Conservation (phyloP, 2,797 vertebrate species). For the Hippoglossus hippoglossus region DNA sequence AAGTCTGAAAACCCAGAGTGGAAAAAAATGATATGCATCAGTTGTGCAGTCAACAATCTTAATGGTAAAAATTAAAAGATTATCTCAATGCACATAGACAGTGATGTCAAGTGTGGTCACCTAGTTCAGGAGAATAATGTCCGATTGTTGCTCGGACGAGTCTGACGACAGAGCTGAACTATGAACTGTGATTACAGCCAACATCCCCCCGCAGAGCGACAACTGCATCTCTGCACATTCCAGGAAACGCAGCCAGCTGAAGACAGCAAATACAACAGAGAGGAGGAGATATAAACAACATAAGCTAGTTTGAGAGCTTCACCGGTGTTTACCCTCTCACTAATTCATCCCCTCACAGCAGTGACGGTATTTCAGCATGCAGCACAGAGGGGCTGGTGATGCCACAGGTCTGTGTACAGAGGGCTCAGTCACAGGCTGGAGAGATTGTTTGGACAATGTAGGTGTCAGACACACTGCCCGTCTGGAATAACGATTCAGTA, state of each 20-base stretch:
- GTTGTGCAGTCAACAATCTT: conserved; percentile 7
- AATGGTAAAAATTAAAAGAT: conserved; percentile 7
- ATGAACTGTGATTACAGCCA: conserved; percentile 71
- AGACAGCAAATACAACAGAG: conserved; percentile 70
- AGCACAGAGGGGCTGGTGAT: conserved; percentile 63
- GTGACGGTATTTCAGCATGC: conserved; percentile 66
- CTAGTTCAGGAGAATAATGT: conserved; percentile 29
- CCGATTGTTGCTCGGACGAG: conserved; percentile 29
- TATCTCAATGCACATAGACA: neutral
- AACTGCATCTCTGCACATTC: conserved; percentile 76
- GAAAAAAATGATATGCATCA: neutral
- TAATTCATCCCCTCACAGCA: conserved; percentile 67
- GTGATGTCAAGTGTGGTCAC: conserved; percentile 10
- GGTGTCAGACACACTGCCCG: conserved; percentile 75
- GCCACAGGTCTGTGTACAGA: conserved; percentile 77
- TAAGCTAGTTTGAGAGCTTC: conserved; percentile 62
- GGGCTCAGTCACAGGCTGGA: conserved; percentile 73
- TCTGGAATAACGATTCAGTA: conserved; percentile 75
- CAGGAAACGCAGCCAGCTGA: conserved; percentile 69
- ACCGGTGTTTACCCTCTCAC: conserved; percentile 73
- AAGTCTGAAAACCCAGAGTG: conserved; percentile 7
- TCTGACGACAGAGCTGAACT: conserved; percentile 56
- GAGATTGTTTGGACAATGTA: conserved; percentile 80
- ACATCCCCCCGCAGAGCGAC: conserved; percentile 57
- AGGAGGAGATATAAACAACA: conserved; percentile 71